These are phyloP conservation scores for Oreochromis aureus DNA, from an alignment of 2,113 vertebrate species.

Conservation along the genomic window DNA sequence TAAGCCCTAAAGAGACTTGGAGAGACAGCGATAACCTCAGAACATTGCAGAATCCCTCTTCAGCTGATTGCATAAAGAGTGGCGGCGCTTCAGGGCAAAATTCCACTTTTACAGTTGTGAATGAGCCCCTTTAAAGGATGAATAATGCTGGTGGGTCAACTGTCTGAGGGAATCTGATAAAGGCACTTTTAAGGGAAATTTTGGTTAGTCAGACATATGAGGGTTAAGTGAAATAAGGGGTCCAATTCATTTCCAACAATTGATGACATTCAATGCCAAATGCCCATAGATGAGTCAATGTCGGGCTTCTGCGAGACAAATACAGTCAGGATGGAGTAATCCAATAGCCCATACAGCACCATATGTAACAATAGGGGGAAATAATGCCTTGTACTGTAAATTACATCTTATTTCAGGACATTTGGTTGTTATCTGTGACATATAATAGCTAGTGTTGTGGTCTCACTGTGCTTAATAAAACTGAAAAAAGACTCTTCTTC, in stretches of 20 bases:
- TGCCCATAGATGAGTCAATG: conserved; percentile 37
- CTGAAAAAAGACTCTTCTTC: background rate
- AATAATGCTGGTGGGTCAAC: conserved; percentile 29
- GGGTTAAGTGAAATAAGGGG: conserved; percentile 3
- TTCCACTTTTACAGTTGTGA: conserved; percentile 49
- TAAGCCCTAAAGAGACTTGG: background rate
- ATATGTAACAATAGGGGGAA: background rate
- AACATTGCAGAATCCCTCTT: conserved; percentile 17
- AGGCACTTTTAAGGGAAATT: conserved; percentile 31
- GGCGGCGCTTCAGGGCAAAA: conserved; percentile 35
- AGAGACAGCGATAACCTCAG: background rate
- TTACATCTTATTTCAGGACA: background rate
- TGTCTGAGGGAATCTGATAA: conserved; percentile 18
- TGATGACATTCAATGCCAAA: conserved; percentile 15
- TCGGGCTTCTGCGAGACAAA: background rate
- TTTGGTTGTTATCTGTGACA: background rate
- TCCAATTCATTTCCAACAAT: conserved; percentile 40
- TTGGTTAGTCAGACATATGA: conserved; percentile 41
- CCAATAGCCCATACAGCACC: background rate
- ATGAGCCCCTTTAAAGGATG: conserved; percentile 32
- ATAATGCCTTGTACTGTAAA: background rate
- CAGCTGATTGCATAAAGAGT: conserved; percentile 42
- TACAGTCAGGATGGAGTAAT: background rate
- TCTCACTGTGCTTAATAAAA: background rate
- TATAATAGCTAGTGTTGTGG: background rate